A percentile compares a stretch with the other conserved stretches of the same genome.
phyloP scores from a whole-genome alignment of 2,888 invertebrate genomes.

The Metalampra italica region DNA sequence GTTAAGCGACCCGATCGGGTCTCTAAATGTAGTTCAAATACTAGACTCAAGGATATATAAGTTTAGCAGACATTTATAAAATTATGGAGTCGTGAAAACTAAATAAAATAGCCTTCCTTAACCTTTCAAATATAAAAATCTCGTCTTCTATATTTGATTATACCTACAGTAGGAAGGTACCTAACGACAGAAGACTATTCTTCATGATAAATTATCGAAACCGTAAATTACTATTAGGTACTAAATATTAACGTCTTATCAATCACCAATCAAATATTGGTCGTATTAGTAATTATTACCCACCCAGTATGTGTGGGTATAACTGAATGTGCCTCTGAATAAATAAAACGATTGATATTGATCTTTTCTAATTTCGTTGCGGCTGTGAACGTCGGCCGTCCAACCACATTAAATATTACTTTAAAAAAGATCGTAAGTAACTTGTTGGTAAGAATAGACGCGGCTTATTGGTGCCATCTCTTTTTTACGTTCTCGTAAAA shows the following conservation, averaged over 20 bases:
- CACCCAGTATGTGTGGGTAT: background rate
- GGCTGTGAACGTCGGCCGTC: slow-evolving; percentile 47
- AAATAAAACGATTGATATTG: slow-evolving; percentile 55
- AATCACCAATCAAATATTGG: slow-evolving; percentile 6
- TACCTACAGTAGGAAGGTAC: no score
- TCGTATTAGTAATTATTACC: slow-evolving; percentile 11
- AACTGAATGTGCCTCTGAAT: slow-evolving; percentile 37
- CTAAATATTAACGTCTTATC: background rate
- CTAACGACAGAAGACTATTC: no score
- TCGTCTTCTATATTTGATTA: no score
- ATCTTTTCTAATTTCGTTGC: slow-evolving; percentile 68
- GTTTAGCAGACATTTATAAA: no score
- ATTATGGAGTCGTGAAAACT: no score
- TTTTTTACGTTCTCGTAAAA: slow-evolving; percentile 24
- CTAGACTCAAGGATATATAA: no score
- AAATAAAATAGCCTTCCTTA: no score
- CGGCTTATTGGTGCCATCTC: slow-evolving; percentile 34
- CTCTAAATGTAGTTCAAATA: no score
- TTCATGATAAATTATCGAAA: no score
- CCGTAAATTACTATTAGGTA: background rate
- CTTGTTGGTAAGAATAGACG: slow-evolving; percentile 44
- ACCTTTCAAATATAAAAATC: no score
- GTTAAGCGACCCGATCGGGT: no score
- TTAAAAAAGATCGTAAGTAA: slow-evolving; percentile 50
- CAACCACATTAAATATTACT: slow-evolving; percentile 68